These are phyloP conservation scores for Trochalopteron elliotii DNA, from an alignment of 2,113 vertebrate species.

Conservation along the genomic window DNA sequence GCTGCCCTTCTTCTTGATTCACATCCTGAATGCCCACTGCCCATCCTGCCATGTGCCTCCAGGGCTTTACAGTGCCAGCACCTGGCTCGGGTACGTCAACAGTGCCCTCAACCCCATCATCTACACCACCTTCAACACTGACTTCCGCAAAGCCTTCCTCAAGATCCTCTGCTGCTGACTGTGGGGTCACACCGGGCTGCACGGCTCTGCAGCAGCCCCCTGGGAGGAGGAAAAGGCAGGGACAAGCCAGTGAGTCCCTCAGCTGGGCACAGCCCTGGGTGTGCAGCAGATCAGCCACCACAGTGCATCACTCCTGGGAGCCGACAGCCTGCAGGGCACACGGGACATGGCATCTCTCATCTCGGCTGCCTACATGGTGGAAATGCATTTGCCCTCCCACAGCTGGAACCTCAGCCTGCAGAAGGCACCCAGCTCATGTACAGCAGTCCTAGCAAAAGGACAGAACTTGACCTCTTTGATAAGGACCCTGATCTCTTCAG, in stretches of 20 bases:
- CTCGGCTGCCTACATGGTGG: not conserved
- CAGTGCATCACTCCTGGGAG: rapidly evolving
- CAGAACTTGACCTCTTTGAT: not conserved
- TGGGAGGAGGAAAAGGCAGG: not conserved
- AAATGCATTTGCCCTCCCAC: not conserved
- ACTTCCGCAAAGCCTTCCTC: conserved; percentile 93
- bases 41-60: conserved; percentile 83
- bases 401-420: not conserved
- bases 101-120: conserved; percentile 93
- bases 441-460: not conserved
- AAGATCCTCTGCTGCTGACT: conserved; percentile 89
- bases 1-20: conserved; percentile 94
- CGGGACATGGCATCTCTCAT: not conserved
- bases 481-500: not conserved
- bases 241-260: not conserved
- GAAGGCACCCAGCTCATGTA: not conserved
- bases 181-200: rapidly evolving
- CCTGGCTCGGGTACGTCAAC: conserved; percentile 93
- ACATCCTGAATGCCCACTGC: conserved; percentile 92
- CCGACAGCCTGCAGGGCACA: not conserved
- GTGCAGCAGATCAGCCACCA: not conserved
- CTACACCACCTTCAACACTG: conserved; percentile 92
- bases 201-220: not conserved
- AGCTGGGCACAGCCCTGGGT: rapidly evolving
- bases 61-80: conserved; percentile 88